phyloP scores from a whole-genome alignment of 2,888 invertebrate genomes.

The Eucera pruinosa region DNA sequence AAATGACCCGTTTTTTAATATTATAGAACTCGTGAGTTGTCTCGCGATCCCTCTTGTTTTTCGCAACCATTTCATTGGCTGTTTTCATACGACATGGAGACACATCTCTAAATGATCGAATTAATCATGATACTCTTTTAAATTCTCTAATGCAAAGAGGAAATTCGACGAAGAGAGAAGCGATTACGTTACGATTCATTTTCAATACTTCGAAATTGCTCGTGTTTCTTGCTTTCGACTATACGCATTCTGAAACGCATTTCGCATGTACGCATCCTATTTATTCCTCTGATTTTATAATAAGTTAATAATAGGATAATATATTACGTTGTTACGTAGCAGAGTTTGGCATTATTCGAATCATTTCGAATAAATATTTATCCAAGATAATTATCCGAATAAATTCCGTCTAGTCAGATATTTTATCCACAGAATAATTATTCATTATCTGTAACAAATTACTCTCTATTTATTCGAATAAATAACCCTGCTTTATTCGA shows the following conservation, averaged over 20 bases:
- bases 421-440: too few species aligned
- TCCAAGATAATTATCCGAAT: too few species aligned
- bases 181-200: not conserved
- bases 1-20: conserved; percentile 2
- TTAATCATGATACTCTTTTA: not conserved
- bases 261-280: not conserved
- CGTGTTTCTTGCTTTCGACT: not conserved
- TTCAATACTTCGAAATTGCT: not conserved
- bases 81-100: not conserved
- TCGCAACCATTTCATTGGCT: conserved; percentile 1
- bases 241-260: not conserved
- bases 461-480: too few species aligned
- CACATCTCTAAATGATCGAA: not conserved
- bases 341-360: too few species aligned
- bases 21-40: conserved; percentile 9
- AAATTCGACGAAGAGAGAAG: not conserved
- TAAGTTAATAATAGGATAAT: too few species aligned
- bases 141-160: not conserved
- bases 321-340: too few species aligned
- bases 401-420: too few species aligned
- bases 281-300: too few species aligned
- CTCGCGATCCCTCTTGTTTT: conserved; percentile 1
- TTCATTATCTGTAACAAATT: too few species aligned
- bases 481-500: too few species aligned
- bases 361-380: too few species aligned